Evolutionary conservation across 2,888 invertebrate species (phyloP), one percentile per base, ranked within the genome.

Genomic region (Campoletis raptor): DNA sequence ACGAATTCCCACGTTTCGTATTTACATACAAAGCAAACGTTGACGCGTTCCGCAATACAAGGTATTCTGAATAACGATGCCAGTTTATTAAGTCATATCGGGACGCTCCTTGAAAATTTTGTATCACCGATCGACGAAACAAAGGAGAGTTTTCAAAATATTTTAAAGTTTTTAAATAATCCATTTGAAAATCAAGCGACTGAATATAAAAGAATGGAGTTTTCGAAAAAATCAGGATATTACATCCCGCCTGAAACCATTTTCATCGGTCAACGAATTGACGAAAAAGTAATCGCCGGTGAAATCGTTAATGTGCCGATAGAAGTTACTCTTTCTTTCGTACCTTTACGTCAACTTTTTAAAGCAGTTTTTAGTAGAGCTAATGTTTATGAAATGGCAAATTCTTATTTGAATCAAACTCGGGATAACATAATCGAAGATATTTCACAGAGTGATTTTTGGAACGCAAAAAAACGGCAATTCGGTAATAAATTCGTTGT

Each of bases 401-500:
- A 61, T 64, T 40, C 70, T 40, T 80, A 67, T 61, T 57, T 80
- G 42, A 30, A 80, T 37, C n/a, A 61, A 67, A n/a, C 61, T 57
- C 21, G 37, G 12, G 37, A 30, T 76, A 64, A 24, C 76, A 42
- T 73, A 30, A 48, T 77, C 37, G 61, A 74, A 40, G 86, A 87
- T 72, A 78, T 86, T n/a, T 40, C 83, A 45, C 85, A 86, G 61
- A 82, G 77, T 30, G 15, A 72, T 8, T 83, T 85, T 12, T 88
- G 87, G 83, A 83, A 86, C 81, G 57, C 36, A 54, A 86, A 85
- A 83, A 70, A 78, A 57, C 42, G 40, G 52, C 70, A 80, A 69
- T 69, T 84, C 36, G 8, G 67, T 52, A 57, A 70, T 72, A 82
- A 77, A 48, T 64, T 80, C 48, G 87, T 87, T 42, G 54, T 88